phyloP scores from a whole-genome alignment of 2,113 vertebrate genomes.

The Paratilapia polleni region DNA sequence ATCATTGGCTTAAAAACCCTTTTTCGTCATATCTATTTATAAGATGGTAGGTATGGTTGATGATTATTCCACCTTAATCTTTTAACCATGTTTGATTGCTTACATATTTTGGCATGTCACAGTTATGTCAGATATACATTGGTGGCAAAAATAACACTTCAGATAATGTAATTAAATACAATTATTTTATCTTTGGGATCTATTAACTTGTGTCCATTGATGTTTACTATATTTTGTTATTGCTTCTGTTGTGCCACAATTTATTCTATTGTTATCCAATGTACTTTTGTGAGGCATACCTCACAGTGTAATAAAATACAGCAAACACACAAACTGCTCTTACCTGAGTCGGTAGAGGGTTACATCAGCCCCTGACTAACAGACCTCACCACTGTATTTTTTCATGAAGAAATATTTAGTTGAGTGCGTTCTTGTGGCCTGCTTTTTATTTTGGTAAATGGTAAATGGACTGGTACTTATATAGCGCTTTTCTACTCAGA shows the following conservation, averaged over 20 bases:
- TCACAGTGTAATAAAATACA: neutral
- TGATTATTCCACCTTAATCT: too few species aligned
- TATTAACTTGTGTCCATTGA: neutral
- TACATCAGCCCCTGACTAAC: neutral
- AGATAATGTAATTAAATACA: neutral
- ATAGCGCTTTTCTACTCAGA: too few species aligned
- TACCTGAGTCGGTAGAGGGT: too few species aligned
- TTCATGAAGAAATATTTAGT: neutral
- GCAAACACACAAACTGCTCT: neutral
- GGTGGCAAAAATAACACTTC: too few species aligned
- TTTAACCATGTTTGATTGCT: too few species aligned
- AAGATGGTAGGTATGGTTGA: too few species aligned
- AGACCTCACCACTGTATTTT: neutral
- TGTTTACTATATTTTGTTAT: neutral
- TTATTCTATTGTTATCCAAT: too few species aligned
- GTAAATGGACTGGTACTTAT: too few species aligned
- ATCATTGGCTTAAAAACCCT: too few species aligned
- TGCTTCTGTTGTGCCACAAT: neutral
- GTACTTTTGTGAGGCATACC: neutral
- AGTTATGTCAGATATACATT: too few species aligned
- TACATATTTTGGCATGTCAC: too few species aligned
- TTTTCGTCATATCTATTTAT: too few species aligned
- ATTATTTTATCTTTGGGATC: neutral
- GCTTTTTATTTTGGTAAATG: neutral
- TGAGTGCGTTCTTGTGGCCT: neutral